A percentile compares a stretch with the other conserved stretches of the same genome.
Evolutionary conservation across 2,797 vertebrate genomes (phyloP).

Genomic region (Jordanella pulchra): DNA sequence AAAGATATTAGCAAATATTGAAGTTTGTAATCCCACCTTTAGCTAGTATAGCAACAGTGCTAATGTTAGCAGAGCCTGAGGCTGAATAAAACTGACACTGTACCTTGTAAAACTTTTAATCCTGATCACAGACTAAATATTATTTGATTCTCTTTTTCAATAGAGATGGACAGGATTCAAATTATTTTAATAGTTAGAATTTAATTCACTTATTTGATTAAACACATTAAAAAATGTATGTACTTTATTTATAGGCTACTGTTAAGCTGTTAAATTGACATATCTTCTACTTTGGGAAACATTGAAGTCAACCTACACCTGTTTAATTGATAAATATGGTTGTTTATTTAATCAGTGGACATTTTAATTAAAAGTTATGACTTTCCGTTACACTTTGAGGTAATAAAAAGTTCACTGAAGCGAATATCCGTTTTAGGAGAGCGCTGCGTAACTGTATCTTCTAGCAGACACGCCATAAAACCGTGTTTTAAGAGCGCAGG

Average conservation of each 20-base stretch:
- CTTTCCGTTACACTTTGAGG: background rate
- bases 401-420: background rate
- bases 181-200: background rate
- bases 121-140: background rate
- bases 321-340: background rate
- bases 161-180: background rate
- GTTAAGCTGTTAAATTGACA: background rate
- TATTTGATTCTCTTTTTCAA: background rate
- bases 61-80: background rate
- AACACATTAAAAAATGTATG: background rate
- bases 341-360: background rate
- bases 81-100: background rate
- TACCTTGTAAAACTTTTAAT: background rate
- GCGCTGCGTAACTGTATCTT: background rate
- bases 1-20: background rate
- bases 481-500: background rate
- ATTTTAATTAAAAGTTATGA: background rate
- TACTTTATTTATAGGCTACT: background rate
- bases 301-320: background rate
- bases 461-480: background rate
- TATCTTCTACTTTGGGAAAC: background rate
- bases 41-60: background rate
- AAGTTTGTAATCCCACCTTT: background rate
- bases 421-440: constrained; percentile 30
- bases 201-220: background rate